Percentiles rank a stretch among this genome's conserved stretches.
phyloP scores from a whole-genome alignment of 1,140 invertebrate genomes.

The Heliconius eleuchia region DNA sequence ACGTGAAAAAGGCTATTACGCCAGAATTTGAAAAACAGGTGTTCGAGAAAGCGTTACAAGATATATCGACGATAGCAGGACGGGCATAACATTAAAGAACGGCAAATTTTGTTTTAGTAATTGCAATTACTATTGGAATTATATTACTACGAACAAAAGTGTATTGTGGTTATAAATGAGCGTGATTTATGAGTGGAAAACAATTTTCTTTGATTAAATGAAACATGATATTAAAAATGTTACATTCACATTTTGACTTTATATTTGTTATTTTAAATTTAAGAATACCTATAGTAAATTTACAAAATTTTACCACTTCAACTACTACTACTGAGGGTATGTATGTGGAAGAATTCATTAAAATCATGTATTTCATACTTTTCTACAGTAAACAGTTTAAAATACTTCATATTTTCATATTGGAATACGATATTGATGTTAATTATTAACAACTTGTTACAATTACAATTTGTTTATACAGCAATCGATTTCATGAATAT shows the following conservation, averaged over 20 bases:
- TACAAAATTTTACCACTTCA: not conserved
- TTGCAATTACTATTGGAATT: not conserved
- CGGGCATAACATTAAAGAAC: not conserved
- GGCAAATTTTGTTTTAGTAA: not conserved
- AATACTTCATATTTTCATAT: not conserved
- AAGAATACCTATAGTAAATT: not conserved
- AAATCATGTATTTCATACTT: not conserved
- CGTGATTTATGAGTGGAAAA: not conserved
- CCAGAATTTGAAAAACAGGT: constrained; percentile 61
- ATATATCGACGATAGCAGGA: constrained; percentile 49
- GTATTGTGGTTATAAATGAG: not conserved
- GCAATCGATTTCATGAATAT: constrained; percentile 25
- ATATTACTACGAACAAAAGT: not conserved
- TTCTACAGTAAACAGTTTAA: not conserved
- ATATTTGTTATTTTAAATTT: constrained; percentile 12
- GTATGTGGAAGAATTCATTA: not conserved
- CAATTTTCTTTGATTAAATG: not conserved
- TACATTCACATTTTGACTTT: not conserved
- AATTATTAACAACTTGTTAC: not conserved
- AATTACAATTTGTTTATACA: constrained; percentile 11
- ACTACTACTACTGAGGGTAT: constrained; percentile 23
- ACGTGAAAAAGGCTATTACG: constrained; percentile 63
- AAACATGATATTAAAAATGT: constrained; percentile 2
- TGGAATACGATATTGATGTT: not conserved
- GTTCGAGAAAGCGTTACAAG: constrained; percentile 54